phyloP scores from a whole-genome alignment of 2,113 vertebrate species.

The Gulo gulo region DNA sequence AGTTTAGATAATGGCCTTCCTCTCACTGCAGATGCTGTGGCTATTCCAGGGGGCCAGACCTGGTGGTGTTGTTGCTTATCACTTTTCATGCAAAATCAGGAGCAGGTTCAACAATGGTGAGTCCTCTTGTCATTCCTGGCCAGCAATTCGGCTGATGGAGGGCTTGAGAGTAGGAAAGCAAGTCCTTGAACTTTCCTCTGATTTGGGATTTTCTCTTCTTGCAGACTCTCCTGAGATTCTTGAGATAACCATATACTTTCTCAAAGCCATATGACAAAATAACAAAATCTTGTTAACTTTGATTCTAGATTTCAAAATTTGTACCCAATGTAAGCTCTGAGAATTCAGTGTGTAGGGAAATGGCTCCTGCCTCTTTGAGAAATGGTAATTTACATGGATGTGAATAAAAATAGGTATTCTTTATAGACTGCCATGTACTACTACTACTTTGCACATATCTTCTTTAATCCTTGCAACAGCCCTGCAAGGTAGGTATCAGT shows the following conservation, averaged over 20 bases:
- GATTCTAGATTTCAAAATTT: background rate
- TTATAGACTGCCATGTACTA: background rate
- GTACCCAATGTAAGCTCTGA: background rate
- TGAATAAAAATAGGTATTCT: background rate
- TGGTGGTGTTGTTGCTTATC: background rate
- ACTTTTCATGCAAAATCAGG: slow-evolving; percentile 18
- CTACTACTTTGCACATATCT: background rate
- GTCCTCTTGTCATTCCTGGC: slow-evolving; percentile 3
- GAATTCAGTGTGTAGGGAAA: background rate
- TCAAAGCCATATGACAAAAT: slow-evolving; percentile 6
- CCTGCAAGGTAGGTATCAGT: background rate
- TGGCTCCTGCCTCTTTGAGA: background rate
- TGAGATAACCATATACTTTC: slow-evolving; percentile 5
- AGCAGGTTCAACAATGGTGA: slow-evolving; percentile 15
- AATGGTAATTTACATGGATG: background rate
- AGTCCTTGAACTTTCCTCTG: background rate
- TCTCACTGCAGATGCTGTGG: background rate
- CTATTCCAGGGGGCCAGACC: background rate
- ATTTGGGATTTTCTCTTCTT: slow-evolving; percentile 36
- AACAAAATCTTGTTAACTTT: background rate
- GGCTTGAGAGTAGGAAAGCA: background rate
- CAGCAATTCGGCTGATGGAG: background rate
- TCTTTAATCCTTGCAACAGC: background rate
- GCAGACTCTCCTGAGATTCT: background rate
- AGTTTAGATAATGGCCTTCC: background rate